Evolutionary conservation across 2,888 invertebrate genomes (phyloP), one percentile per base, ranked within the genome.

Genomic region (Minunthozetes semirufus): DNA sequence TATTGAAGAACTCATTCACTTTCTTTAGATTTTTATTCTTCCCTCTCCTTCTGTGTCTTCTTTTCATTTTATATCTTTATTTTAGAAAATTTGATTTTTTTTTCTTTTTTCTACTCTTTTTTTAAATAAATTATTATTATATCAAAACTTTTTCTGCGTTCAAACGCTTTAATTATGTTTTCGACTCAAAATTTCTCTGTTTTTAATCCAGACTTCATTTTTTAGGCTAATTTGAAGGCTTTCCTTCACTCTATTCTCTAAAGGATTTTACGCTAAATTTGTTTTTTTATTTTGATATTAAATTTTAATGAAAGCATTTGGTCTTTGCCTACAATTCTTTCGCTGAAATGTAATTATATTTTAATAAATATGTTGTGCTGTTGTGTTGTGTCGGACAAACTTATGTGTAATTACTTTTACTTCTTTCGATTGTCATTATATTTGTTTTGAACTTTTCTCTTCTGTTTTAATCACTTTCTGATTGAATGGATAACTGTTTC

Each of bases 1-100:
- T 70, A 70, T 70, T 70, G 38, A 38, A 61, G 27, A 66, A 38
- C 63, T 66, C 63, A 66, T 66, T 66, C 63, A 66, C 63, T 66
- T 66, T 66, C 33, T 11, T 38, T 3, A 33, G n/a, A 61, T 27
- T 27, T 9, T 61, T 56, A 15, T 0, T 59, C 29, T 59, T 59
- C 15, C 22, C 19, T 33, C 3, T 11, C 11, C 8, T 56, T 56
- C 19, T 56, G 53, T 19, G 13, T 25, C 25, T 56, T 56, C 9
- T 25, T 6, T 13, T 56, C n/a, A 56, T n/a, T 50, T 50, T 50
- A 42, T 42, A 42, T 42, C 50, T 50, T n/a, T 50, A 50, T 50
- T 50, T 19, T 50, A 17, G 11, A 50, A 50, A 50, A 50, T 59
- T 59, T 13, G 13, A 22, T 22, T 25, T 22, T 56, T 56, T 27